Percentiles rank a stretch among this genome's conserved stretches.
Conservation (phyloP, 1,140 invertebrate genomes). For the Leptopilina clavipes region DNA sequence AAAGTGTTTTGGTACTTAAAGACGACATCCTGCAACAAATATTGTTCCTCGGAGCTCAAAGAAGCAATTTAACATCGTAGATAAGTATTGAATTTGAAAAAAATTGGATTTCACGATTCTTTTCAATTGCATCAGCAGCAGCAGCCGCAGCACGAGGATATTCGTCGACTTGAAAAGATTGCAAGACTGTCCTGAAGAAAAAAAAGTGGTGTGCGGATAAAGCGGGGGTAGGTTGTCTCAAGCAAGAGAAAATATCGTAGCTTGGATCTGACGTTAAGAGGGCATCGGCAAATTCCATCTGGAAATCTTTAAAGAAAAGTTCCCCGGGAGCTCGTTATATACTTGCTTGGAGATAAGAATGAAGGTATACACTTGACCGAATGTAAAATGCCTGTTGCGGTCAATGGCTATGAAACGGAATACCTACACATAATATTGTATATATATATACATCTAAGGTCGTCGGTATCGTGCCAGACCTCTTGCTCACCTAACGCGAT, state of each 20-base stretch:
- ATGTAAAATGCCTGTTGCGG: slow-evolving; percentile 16
- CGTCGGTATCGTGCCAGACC: slow-evolving; percentile 7
- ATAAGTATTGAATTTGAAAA: slow-evolving; percentile 6
- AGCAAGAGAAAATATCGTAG: slow-evolving; percentile 8
- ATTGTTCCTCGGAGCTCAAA: not conserved
- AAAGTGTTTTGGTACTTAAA: not conserved
- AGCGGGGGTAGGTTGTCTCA: not conserved
- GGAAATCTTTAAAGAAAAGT: slow-evolving; percentile 7
- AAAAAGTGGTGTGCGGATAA: too few species aligned
- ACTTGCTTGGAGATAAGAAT: slow-evolving; percentile 23
- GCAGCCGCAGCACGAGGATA: not conserved
- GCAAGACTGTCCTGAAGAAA: not conserved
- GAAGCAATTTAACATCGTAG: not conserved
- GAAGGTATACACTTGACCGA: not conserved
- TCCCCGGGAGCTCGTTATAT: slow-evolving; percentile 17
- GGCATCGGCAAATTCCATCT: slow-evolving; percentile 28
- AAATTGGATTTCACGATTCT: slow-evolving; percentile 12
- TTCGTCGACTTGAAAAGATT: slow-evolving; percentile 1
- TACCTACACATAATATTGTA: slow-evolving; percentile 23
- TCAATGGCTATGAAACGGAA: slow-evolving; percentile 14
- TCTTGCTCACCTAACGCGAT: slow-evolving; percentile 29
- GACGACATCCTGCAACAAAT: not conserved
- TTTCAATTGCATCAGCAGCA: not conserved
- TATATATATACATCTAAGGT: not conserved
- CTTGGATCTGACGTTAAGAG: slow-evolving; percentile 32